Base-by-base conservation (phyloP, 2,888 invertebrate species). In the Fragum fragum region DNA sequence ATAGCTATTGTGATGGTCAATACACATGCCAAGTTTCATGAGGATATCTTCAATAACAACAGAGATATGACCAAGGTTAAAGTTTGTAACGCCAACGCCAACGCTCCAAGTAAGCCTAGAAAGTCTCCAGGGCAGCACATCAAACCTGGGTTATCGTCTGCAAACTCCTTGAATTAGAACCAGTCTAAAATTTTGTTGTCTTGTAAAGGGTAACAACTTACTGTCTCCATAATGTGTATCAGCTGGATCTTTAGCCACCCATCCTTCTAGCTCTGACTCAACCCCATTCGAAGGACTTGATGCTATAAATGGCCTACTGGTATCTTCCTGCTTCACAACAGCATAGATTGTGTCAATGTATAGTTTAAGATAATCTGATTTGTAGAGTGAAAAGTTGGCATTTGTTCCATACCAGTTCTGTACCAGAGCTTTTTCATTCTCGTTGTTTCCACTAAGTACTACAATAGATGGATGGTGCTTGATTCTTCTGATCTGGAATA, bases 391-490 rank as follows among this genome's bases (percentile, higher is more conserved):
- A 96, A 0, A 99, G 98, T 95, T 97, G 95, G 81, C 66, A 28
- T 87, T 83, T 1, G 78, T 77, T 16, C 87, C 87, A 66, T 87
- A 94, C 99, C 98, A 99, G 93, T 97, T 96, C 57, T 96, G 96
- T 66, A 96, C 95, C 7, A 99, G 93, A 0, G 98, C 99, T 5
- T 96, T 97, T 95, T 99, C 99, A 93, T 99, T 99, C 95, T 99
- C 99, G 93, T 99, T 99, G 94, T 99, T 99, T 5, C 95, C 98
- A n/a, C 98, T 97, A 97, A 98, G 99, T 0, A 99, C 91, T 0
- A 97, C 96, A 53, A 99, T 96, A 70, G 97, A 97, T 0, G 99
- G 96, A 94, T 99, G 99, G 92, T 97, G 96, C 85, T 97, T 97
- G 14, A 99, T 95, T 69, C 98, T 96, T 78, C 96, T 95, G 7